phyloP scores from a whole-genome alignment of 2,113 vertebrate genomes.

The Lanius collurio region DNA sequence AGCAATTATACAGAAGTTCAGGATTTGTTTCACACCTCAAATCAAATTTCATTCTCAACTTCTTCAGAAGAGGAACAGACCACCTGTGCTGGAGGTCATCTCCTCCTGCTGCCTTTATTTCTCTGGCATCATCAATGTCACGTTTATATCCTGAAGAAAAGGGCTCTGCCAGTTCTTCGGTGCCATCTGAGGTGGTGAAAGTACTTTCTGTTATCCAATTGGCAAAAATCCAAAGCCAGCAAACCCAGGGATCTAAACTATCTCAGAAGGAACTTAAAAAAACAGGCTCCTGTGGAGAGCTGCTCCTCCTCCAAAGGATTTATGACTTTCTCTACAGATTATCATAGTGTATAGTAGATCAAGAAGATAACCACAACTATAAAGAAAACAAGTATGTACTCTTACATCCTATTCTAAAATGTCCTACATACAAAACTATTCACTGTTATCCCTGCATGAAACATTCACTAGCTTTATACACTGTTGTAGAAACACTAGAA shows the following conservation, averaged over 20 bases:
- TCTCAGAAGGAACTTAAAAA: background rate
- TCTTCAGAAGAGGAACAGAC: background rate
- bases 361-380: background rate
- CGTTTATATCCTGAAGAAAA: background rate
- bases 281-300: background rate
- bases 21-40: background rate
- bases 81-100: background rate
- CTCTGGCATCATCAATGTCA: rapidly evolving
- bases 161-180: background rate
- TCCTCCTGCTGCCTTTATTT: background rate
- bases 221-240: background rate
- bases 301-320: background rate
- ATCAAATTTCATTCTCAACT: background rate
- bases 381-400: background rate
- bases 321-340: background rate
- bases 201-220: background rate
- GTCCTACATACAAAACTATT: background rate
- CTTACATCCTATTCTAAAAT: background rate
- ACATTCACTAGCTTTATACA: background rate
- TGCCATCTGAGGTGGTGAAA: background rate
- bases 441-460: background rate
- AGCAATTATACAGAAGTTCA: background rate
- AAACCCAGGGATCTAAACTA: background rate
- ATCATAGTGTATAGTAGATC: background rate
- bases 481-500: background rate